Evolutionary conservation across 2,113 vertebrate species (phyloP), one percentile per base, ranked within the genome.

Genomic region (Beaufortia kweichowensis): DNA sequence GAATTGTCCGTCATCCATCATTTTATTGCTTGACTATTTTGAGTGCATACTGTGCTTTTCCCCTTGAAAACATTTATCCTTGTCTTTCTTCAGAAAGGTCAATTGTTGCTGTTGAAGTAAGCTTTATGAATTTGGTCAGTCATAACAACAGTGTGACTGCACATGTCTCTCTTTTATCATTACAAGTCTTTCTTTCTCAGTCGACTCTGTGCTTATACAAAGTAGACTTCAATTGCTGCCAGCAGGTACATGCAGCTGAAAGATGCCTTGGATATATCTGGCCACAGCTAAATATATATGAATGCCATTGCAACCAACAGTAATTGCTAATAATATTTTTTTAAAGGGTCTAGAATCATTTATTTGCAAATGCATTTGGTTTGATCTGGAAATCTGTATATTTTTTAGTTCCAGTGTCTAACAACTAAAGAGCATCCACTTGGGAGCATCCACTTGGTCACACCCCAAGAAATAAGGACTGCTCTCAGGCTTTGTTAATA

Each of bases 201-300:
- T n/a, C n/a, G n/a, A n/a, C n/a, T n/a, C n/a, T n/a, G n/a, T n/a
- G n/a, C n/a, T n/a, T n/a, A n/a, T n/a, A n/a, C n/a, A n/a, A n/a
- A n/a, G n/a, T n/a, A n/a, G n/a, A n/a, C n/a, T n/a, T n/a, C n/a
- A 75, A 67, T 87, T 83, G 79, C 82, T 89, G 75, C 79, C 85
- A 83, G 84, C 80, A 55, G 79, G 56, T 19, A 65, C 66, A 60
- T 75, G 46, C 83, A 84, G 79, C 84, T 84, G 82, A 24, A 29
- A 72, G 43, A 69, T 69, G 14, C 15, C 14, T 46, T 84, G 71
- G 65, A 77, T 43, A 59, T 78, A 79, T 76, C 68, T 17, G 12
- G 43, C 43, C 14, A 46, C 43, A 46, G 1, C 19, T 50, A 4
- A 19, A 48, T 10, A 43, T 43, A 3, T 4, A 80, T 79, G 75